Evolutionary conservation across 2,113 vertebrate species (phyloP), one percentile per base, ranked within the genome.

Genomic region (Anarrhichthys ocellatus): DNA sequence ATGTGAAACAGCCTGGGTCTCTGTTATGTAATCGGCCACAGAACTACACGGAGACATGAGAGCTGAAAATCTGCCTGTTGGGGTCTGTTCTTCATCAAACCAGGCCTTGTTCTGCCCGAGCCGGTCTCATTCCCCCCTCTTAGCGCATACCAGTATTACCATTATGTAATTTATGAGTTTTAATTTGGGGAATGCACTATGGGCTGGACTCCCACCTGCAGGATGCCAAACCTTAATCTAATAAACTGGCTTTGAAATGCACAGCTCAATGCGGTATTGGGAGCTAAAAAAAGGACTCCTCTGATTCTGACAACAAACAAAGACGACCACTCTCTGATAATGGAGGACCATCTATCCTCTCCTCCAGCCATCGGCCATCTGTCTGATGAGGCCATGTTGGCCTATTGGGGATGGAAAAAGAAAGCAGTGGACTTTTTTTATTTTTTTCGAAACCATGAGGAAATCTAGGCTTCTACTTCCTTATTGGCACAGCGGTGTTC

Each of bases 1-100:
- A 69, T 84, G 79, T 69, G 76, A 38, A 84, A 81, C 64, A 81
- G 46, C 82, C 69, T 71, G 61, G 13, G 1, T 59, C 79, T 87
- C 56, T 58, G 80, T 90, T 90, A 83, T 81, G 79, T 74, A 91
- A 86, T 61, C 70, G 46, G 50, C 50, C 52, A 52, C 63, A 3
- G 14, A 81, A 83, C 80, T 36, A 76, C 75, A 83, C 40, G 63
- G 18, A 82, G 81, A 76, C 78, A 85, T 22, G 20, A 78, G 81
- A 85, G 76, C 38, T 65, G 42, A 77, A 66, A 61, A 62, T 36
- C 18, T 71, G 54, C 86, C 82, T 29, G 78, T 76, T 62, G 38
- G 32, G 58, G 67, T 68, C 80, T 70, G 85, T 36, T 75, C 74
- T 73, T 86, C 17, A 78, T 78, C 59, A 84, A 87, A 62, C 54